Evolutionary conservation across 1,140 invertebrate species (phyloP), one percentile per base, ranked within the genome.

Genomic region (Leguminivora glycinivorella): DNA sequence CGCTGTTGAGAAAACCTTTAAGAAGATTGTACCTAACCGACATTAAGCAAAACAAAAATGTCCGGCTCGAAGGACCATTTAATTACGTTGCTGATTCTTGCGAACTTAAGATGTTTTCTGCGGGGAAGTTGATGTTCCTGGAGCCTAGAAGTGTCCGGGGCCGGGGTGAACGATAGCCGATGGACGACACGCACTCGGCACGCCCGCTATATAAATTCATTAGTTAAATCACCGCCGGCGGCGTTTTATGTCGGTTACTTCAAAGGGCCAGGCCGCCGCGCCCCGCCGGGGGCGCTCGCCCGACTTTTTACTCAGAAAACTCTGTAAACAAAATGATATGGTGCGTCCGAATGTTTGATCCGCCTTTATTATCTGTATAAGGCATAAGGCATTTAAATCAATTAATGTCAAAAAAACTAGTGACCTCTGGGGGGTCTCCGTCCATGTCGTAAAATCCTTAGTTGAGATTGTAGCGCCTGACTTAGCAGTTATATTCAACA

Each of bases 191-290:
- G 83, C 79, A 76, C 77, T 83, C 83, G 79, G 82, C 81, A 82
- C 80, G 83, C 80, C 84, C 85, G 86, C 87, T 90, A 92, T 92
- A 92, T 92, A 92, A 92, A 92, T 92, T 92, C 90, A 92, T 92
- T 92, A 92, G 91, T 92, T 90, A 92, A 92, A 92, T 92, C 89
- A 90, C 89, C 86, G 87, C 85, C 87, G 90, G 90, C 90, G 86
- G 89, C 89, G 84, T 90, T 90, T 91, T 88, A 88, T 91, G 90
- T 89, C 91, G 91, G 91, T 84, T 81, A 88, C 85, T 83, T 92
- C 90, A 92, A 92, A 92, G 88, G 84, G 73, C 70, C 77, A 71
- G 81, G 76, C 74, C 26, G 67, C 67, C 43, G 70, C 80, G 85
- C 82, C 82, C 82, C 79, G 84, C 83, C 87, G 72, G 81, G 84